A percentile compares a stretch with the other conserved stretches of the same genome.
phyloP scores from a whole-genome alignment of 2,797 vertebrate species.

The Microchirus variegatus region DNA sequence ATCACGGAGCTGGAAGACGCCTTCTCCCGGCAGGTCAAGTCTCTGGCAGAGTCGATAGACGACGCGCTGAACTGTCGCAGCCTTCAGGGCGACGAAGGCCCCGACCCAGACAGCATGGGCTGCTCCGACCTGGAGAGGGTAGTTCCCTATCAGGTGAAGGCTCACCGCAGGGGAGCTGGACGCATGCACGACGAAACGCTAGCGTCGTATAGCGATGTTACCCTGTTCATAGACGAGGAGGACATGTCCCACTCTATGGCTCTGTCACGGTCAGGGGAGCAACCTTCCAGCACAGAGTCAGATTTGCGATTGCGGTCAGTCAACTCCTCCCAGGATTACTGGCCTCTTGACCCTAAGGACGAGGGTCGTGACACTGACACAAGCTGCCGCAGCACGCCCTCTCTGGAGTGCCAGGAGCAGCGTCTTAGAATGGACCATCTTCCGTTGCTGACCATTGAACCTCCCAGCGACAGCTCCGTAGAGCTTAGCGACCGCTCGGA shows the following conservation, averaged over 20 bases:
- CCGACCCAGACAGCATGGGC: constrained; percentile 76
- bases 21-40: constrained; percentile 96
- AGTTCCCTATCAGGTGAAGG: constrained; percentile 76
- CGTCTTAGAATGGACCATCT: constrained; percentile 89
- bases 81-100: constrained; percentile 88
- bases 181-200: constrained; percentile 89
- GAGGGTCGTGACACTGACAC: constrained; percentile 91
- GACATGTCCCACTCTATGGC: constrained; percentile 90
- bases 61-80: constrained; percentile 96
- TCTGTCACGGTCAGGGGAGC: constrained; percentile 83
- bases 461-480: constrained; percentile 92
- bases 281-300: constrained; percentile 87
- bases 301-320: constrained; percentile 85
- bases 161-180: constrained; percentile 79
- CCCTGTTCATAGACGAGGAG: constrained; percentile 96
- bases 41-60: constrained; percentile 94
- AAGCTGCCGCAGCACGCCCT: constrained; percentile 92
- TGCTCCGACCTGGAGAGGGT: constrained; percentile 82
- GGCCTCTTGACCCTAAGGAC: constrained; percentile 91
- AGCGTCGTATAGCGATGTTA: constrained; percentile 94
- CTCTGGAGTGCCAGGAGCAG: constrained; percentile 89
- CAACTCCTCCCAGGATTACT: constrained; percentile 89
- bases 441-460: constrained; percentile 91
- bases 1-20: constrained; percentile 97
- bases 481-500: constrained; percentile 92